Evolutionary conservation across 2,888 invertebrate species (phyloP).

Genomic region (Kryphioiulus occultus): DNA sequence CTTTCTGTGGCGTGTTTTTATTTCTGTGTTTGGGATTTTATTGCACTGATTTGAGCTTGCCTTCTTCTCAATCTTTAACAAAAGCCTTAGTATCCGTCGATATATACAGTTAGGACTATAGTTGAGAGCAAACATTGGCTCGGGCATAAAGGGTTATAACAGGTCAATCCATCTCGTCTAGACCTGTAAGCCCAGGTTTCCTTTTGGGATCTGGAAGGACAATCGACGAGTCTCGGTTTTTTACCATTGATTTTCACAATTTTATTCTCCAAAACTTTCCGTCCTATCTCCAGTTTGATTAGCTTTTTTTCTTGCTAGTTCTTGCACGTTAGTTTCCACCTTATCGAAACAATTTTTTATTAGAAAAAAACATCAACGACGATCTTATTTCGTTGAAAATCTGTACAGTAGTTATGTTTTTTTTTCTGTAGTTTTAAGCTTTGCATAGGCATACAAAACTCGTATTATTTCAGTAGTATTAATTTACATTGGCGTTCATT

Average conservation of each 20-base stretch:
- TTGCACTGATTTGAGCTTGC: not conserved
- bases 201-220: not conserved
- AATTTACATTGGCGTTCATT: too few relatives aligned
- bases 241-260: not conserved
- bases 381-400: too few relatives aligned
- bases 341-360: too few relatives aligned
- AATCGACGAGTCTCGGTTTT: slow-evolving; percentile 28
- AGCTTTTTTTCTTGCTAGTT: too few relatives aligned
- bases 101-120: too few relatives aligned
- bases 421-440: too few relatives aligned
- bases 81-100: not conserved
- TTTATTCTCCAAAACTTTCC: not conserved
- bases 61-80: not conserved
- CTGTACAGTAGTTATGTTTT: too few relatives aligned
- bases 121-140: not conserved
- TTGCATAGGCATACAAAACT: too few relatives aligned
- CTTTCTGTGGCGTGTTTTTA: not conserved
- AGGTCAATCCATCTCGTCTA: slow-evolving; percentile 2
- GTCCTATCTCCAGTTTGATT: not conserved
- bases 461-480: too few relatives aligned
- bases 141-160: not conserved
- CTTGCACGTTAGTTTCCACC: too few relatives aligned
- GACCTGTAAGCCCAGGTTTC: slow-evolving; percentile 33
- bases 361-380: too few relatives aligned
- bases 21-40: not conserved